Evolutionary conservation across 2,888 invertebrate species (phyloP).

Genomic region (Agrotis segetum): DNA sequence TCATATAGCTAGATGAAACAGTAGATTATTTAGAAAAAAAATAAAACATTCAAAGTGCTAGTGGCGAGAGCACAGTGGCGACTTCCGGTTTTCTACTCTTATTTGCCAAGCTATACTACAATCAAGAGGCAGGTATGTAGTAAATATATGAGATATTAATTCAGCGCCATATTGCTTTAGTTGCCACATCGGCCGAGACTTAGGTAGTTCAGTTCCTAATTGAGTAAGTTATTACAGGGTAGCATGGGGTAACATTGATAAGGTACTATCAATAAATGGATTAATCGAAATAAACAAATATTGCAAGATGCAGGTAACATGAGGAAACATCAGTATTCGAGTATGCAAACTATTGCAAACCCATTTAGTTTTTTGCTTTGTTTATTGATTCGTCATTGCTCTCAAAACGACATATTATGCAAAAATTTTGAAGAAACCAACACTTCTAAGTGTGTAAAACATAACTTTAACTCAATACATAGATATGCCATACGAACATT

Average conservation of each 20-base stretch:
- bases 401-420: too few species aligned
- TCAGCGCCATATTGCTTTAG: constrained; percentile 23
- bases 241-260: constrained; percentile 38
- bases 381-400: not conserved
- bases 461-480: too few species aligned
- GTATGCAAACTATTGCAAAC: not conserved
- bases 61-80: too few species aligned
- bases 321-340: not conserved
- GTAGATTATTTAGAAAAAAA: too few species aligned
- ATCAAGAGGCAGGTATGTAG: constrained; percentile 22
- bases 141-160: constrained; percentile 31
- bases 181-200: constrained; percentile 19
- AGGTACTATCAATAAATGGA: not conserved
- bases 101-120: too few species aligned
- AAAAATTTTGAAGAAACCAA: too few species aligned
- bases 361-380: not conserved
- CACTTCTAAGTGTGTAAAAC: too few species aligned
- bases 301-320: not conserved
- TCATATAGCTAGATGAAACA: too few species aligned
- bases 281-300: constrained; percentile 11
- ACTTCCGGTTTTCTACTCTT: too few species aligned
- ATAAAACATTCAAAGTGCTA: too few species aligned
- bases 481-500: too few species aligned
- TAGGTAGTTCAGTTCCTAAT: constrained; percentile 24
- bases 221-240: constrained; percentile 38